Evolutionary conservation across 2,113 vertebrate genomes (phyloP), one percentile per base, ranked within the genome.

Genomic region (Callionymus lyra): DNA sequence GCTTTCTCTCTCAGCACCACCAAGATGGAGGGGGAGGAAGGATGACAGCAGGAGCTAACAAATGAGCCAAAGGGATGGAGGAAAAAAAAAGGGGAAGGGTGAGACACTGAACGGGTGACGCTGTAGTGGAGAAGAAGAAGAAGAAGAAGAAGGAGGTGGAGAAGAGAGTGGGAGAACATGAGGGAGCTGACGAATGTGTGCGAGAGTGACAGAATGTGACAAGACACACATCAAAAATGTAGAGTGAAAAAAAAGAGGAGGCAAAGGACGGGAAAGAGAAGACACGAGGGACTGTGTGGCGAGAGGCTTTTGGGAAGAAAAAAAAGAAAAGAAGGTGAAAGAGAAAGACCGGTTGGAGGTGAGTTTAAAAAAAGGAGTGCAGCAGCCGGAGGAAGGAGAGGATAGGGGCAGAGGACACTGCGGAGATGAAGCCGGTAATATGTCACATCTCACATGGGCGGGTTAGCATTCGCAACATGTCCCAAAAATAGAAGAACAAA

Each of bases 1-100:
- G 19, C 48, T 66, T 16, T 50, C 63, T 65, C 73, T 69, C 64
- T 82, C 80, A 81, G 82, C 87, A 86, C 91, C 84, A 87, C 84
- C 76, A 61, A 65, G 75, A 74, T 68, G 54, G 86, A 83, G 86
- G 82, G 59, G 69, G 62, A 66, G 68, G 79, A 74, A 78, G 75
- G 53, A 68, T 55, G 65, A 68, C 50, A 58, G 61, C 19, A 48
- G 51, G 52, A 74, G 57, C 63, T 54, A 75, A 63, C 59, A 58
- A 74, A 71, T 53, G 60, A 68, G 75, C 54, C 47, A 47, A 57
- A 62, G 55, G 44, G 59, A 75, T 55, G 67, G 69, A 56, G 61
- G n/a, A n/a, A n/a, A n/a, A n/a, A n/a, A n/a, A 42, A 53, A 32
- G 50, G 39, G 59, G 52, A 34, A 52, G 38, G 54, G 59, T 57